Percentiles rank a stretch among this genome's conserved stretches.
Evolutionary conservation across 2,113 vertebrate species (phyloP).

Genomic region (Bos javanicus): DNA sequence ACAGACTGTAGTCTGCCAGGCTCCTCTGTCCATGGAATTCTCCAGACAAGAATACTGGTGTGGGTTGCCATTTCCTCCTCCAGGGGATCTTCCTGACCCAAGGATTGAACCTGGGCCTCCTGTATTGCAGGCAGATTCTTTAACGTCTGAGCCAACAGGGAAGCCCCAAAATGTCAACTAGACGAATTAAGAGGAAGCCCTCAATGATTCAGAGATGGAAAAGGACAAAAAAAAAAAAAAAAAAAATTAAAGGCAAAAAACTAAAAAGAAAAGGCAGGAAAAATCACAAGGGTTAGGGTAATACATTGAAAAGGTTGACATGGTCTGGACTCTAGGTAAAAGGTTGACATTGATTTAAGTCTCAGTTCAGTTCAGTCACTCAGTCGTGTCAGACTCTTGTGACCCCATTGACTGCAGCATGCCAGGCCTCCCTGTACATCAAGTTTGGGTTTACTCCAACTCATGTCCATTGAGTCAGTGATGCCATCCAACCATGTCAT

Average conservation of each 20-base stretch:
- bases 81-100: background rate
- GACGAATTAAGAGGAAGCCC: constrained; percentile 31
- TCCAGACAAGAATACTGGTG: background rate
- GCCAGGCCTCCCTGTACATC: background rate
- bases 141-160: background rate
- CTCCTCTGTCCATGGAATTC: background rate
- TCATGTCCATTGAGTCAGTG: background rate
- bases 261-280: background rate
- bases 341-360: background rate
- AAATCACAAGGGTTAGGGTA: constrained; percentile 41
- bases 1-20: background rate
- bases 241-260: background rate
- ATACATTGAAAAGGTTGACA: constrained; percentile 36
- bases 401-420: background rate
- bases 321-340: background rate
- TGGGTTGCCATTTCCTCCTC: background rate
- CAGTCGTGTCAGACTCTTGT: background rate
- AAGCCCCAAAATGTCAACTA: background rate
- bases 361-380: background rate
- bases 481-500: background rate
- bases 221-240: background rate
- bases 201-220: constrained; percentile 40
- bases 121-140: background rate
- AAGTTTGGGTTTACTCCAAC: background rate
- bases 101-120: background rate